A percentile compares a stretch with the other conserved stretches of the same genome.
These are phyloP conservation scores for Pteromalus puparum DNA, from an alignment of 1,140 invertebrate species.

Conservation along the genomic window DNA sequence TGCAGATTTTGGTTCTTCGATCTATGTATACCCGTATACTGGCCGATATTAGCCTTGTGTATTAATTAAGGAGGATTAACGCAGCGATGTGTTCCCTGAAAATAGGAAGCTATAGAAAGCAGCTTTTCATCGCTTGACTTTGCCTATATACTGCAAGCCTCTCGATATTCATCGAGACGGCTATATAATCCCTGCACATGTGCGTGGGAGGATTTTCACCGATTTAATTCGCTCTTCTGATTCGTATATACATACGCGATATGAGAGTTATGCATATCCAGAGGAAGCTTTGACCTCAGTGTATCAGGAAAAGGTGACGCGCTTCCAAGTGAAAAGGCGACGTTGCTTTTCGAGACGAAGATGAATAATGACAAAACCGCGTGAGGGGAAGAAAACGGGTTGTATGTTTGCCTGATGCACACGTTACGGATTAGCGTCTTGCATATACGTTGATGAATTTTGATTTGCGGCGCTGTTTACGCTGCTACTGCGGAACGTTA, in stretches of 20 bases:
- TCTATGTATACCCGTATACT: neutral
- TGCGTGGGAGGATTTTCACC: neutral
- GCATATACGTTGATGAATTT: too few species aligned
- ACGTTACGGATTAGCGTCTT: too few species aligned
- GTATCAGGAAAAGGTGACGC: neutral
- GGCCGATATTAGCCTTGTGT: neutral
- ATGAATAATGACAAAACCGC: neutral
- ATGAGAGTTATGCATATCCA: neutral
- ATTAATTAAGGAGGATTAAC: constrained; percentile 36
- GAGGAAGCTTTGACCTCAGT: neutral
- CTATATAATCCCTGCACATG: too few species aligned
- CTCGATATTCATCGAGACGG: too few species aligned
- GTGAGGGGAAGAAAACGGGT: neutral
- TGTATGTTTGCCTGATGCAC: too few species aligned
- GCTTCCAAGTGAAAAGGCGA: neutral
- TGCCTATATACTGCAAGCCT: too few species aligned
- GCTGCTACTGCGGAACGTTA: too few species aligned
- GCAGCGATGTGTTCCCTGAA: neutral
- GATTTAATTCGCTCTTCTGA: neutral
- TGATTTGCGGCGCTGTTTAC: too few species aligned
- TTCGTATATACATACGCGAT: neutral
- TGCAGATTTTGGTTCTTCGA: too few species aligned
- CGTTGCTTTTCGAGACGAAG: neutral
- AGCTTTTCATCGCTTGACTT: too few species aligned
- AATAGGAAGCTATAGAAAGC: too few species aligned